Evolutionary conservation across 2,888 invertebrate species (phyloP).

Genomic region (Diaperis boleti): DNA sequence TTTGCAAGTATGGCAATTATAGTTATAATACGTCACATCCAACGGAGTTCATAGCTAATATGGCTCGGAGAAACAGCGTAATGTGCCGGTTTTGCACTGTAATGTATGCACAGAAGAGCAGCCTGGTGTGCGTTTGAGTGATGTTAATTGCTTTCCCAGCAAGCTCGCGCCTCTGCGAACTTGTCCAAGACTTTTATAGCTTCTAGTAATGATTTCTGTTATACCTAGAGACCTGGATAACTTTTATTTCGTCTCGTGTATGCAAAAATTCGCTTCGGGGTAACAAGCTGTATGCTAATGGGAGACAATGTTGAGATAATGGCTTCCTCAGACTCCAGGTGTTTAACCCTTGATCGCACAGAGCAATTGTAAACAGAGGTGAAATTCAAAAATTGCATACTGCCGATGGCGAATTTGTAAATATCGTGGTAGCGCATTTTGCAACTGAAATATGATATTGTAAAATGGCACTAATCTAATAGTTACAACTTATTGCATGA

Average conservation of each 20-base stretch:
- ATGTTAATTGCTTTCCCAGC: constrained; percentile 62
- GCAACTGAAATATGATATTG: too few relatives aligned
- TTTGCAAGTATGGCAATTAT: constrained; percentile 46
- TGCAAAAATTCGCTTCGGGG: constrained; percentile 19
- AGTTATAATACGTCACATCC: constrained; percentile 51
- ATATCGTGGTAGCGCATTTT: too few relatives aligned
- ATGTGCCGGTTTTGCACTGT: constrained; percentile 52
- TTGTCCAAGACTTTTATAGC: constrained; percentile 54
- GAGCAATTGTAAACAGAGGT: too few relatives aligned
- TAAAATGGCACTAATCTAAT: too few relatives aligned
- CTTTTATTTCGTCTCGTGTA: constrained; percentile 36
- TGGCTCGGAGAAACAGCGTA: constrained; percentile 56
- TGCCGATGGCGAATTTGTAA: too few relatives aligned
- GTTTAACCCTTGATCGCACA: too few relatives aligned
- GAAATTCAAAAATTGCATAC: too few relatives aligned
- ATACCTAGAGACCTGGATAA: constrained; percentile 50
- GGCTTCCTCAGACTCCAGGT: too few relatives aligned
- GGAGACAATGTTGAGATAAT: constrained; percentile 13
- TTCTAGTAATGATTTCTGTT: constrained; percentile 52
- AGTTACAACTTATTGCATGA: too few relatives aligned
- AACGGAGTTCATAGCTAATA: constrained; percentile 56
- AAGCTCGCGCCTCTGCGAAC: constrained; percentile 56
- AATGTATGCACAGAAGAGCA: constrained; percentile 57
- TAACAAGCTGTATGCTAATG: constrained; percentile 29
- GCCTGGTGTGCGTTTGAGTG: constrained; percentile 60